Conservation (phyloP, 2,113 vertebrate genomes). For the Taurulus bubalis region DNA sequence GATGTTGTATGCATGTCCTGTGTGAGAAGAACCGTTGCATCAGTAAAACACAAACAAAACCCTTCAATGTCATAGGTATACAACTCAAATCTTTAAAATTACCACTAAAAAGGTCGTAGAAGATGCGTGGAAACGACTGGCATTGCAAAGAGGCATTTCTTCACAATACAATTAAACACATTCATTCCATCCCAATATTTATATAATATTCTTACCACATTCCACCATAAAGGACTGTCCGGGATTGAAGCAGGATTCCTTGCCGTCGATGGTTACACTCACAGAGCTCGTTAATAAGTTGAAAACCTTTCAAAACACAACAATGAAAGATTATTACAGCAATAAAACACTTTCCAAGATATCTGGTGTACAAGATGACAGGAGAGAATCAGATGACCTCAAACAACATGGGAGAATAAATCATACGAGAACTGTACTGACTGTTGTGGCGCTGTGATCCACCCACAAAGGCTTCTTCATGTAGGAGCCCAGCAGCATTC, state of each 20-base stretch:
- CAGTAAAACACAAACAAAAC: not conserved
- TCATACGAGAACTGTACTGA: conserved; percentile 40
- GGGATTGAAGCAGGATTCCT: conserved; percentile 46
- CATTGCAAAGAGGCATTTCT: not conserved
- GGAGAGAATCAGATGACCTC: not conserved
- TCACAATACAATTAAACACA: not conserved
- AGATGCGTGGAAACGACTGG: not conserved
- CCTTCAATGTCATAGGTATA: not conserved
- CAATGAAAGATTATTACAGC: not conserved
- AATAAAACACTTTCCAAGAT: not conserved
- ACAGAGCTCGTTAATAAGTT: conserved; percentile 79
- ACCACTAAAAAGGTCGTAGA: not conserved
- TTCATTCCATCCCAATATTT: no score
- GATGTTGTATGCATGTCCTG: conserved; percentile 81
- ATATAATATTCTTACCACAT: conserved; percentile 70
- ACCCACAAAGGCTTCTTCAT: conserved; percentile 83
- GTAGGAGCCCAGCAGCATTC: conserved; percentile 80
- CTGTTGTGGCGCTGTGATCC: conserved; percentile 77
- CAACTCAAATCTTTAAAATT: not conserved
- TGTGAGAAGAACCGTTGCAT: conserved; percentile 7
- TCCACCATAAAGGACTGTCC: conserved; percentile 80
- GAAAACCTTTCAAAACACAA: conserved; percentile 73
- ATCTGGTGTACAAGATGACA: not conserved
- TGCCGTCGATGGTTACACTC: conserved; percentile 64
- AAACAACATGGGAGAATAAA: not conserved